Conservation (phyloP, 1,140 invertebrate genomes). For the Neuroterus valhalla region DNA sequence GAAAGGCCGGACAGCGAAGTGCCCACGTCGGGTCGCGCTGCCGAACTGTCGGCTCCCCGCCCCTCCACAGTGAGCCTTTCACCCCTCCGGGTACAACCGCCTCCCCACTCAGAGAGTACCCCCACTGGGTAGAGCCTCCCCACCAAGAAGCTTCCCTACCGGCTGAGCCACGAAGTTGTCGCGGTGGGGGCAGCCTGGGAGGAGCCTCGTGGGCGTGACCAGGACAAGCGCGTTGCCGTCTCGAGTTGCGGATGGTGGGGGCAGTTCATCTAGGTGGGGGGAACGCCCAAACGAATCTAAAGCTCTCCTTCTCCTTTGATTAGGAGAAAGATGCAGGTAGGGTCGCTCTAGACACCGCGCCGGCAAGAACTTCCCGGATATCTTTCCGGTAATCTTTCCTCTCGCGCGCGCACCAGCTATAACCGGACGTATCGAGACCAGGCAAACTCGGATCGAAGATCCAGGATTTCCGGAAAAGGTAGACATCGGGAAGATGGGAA, state of each 20-base stretch:
- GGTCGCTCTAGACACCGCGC: slow-evolving; percentile 45
- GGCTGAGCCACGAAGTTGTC: not conserved
- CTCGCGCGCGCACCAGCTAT: slow-evolving; percentile 48
- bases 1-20: slow-evolving; percentile 75
- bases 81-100: slow-evolving; percentile 47
- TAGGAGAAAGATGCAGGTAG: slow-evolving; percentile 9
- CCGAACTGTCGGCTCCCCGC: slow-evolving; percentile 74
- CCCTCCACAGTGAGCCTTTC: slow-evolving; percentile 61
- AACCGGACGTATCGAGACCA: slow-evolving; percentile 47
- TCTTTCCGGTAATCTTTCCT: slow-evolving; percentile 70
- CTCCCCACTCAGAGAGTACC: slow-evolving; percentile 33
- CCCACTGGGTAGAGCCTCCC: slow-evolving; percentile 31
- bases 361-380: slow-evolving; percentile 67
- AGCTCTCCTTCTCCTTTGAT: slow-evolving; percentile 34
- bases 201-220: slow-evolving; percentile 42
- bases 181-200: slow-evolving; percentile 37
- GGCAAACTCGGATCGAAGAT: slow-evolving; percentile 60
- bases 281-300: slow-evolving; percentile 21
- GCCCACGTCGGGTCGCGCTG: slow-evolving; percentile 75
- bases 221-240: slow-evolving; percentile 28
- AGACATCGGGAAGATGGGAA: slow-evolving; percentile 54
- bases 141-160: slow-evolving; percentile 10
- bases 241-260: slow-evolving; percentile 22
- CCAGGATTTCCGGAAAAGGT: slow-evolving; percentile 67
- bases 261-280: slow-evolving; percentile 33